A percentile compares a stretch with the other conserved stretches of the same genome.
These are phyloP conservation scores for Pyralis farinalis DNA, from an alignment of 2,888 invertebrate genomes.

Conservation along the genomic window DNA sequence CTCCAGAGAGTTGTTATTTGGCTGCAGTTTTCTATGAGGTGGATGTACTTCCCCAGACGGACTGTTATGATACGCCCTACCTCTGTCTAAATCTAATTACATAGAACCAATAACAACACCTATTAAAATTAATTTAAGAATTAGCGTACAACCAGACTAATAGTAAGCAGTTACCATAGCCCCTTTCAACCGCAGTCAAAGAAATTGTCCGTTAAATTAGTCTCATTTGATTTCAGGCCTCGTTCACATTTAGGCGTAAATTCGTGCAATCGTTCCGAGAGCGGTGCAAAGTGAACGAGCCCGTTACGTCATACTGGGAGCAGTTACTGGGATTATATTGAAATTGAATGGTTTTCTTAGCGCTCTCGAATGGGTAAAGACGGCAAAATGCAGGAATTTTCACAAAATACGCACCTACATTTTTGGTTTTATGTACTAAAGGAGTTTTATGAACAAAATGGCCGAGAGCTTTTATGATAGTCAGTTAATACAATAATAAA, in stretches of 20 bases:
- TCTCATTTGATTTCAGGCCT: slow-evolving; percentile 19
- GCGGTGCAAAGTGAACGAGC: slow-evolving; percentile 27
- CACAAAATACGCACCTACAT: slow-evolving; percentile 4
- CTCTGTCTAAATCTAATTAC: too few species aligned
- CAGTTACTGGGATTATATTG: slow-evolving; percentile 54
- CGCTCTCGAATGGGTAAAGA: slow-evolving; percentile 31
- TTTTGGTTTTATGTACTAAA: not conserved
- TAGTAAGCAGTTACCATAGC: not conserved
- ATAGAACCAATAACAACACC: too few species aligned
- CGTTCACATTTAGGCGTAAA: slow-evolving; percentile 10
- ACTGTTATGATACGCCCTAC: too few species aligned
- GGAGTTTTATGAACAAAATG: too few species aligned
- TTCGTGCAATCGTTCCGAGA: slow-evolving; percentile 9
- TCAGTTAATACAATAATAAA: too few species aligned
- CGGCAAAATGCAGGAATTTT: slow-evolving; percentile 14
- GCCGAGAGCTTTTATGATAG: too few species aligned
- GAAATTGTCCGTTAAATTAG: slow-evolving; percentile 23
- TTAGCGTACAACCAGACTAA: not conserved
- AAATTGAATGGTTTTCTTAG: slow-evolving; percentile 54
- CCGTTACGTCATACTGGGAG: slow-evolving; percentile 46
- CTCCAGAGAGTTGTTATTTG: too few species aligned
- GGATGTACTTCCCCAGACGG: too few species aligned
- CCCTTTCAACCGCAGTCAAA: slow-evolving; percentile 14
- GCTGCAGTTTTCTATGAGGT: too few species aligned
- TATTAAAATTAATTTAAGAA: too few species aligned